Evolutionary conservation across 1,140 invertebrate genomes (phyloP), one percentile per base, ranked within the genome.

Genomic region (Hyphantria cunea): DNA sequence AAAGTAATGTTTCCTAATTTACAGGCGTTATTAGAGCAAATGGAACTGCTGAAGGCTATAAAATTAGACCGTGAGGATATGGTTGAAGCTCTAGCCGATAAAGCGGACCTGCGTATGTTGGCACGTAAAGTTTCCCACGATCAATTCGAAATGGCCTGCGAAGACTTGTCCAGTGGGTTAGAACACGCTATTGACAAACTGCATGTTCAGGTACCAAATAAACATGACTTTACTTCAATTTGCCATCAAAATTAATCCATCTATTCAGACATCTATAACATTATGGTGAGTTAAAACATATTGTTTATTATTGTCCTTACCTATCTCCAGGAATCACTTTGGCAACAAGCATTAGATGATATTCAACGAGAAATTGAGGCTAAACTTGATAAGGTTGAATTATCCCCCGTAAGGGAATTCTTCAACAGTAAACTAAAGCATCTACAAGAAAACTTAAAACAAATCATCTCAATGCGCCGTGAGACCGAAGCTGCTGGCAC

Each of bases 401-500:
- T 96, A 9, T 92, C 91, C 13, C 93, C 94, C 0, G 86, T 96
- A 42, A 93, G 93, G 50, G 93, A 95, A 0, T 93, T 93, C 54
- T 92, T 96, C 52, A 93, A 94, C 59, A 90, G 80, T 49, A 93
- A 94, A 63, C 78, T 96, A 11, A 91, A 92, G 8, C 79, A 86
- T 7, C 80, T 96, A 2, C 94, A 95, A 67, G 93, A 94, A 0
- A 93, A 93, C 12, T 71, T 96, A 11, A 94, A 93, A 63, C 89
- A 84, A 37, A 82, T 95, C 63, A 82, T 90, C 0, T 84, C 90
- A 1, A 65, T 93, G 32, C 91, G 92, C 34, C 84, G 92, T 13
- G 94, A 95, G 14, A 92, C 91, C 2, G 94, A 95, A 63, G 95
- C 95, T 0, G 95, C 95, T 6, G 95, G 94, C 1, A 93, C 94